Conservation (phyloP, 2,888 invertebrate genomes). For the Limnephilus marmoratus region DNA sequence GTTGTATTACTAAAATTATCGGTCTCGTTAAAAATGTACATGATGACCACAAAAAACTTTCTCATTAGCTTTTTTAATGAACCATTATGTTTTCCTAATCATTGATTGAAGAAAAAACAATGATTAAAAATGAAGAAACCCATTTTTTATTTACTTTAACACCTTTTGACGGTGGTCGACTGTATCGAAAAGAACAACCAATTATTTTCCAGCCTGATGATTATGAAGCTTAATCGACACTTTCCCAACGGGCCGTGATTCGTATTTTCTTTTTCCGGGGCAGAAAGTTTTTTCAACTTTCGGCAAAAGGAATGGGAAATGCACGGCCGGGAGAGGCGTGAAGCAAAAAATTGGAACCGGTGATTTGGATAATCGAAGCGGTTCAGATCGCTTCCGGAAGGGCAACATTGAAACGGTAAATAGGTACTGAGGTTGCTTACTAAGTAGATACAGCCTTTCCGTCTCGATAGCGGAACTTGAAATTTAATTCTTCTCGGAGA, state of each 20-base stretch:
- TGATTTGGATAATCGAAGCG: conserved; percentile 11
- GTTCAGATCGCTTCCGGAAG: background rate
- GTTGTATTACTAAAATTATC: background rate
- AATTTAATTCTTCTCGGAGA: background rate
- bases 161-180: background rate
- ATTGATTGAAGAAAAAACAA: background rate
- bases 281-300: conserved; percentile 4
- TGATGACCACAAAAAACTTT: background rate
- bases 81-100: background rate
- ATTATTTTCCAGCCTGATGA: conserved; percentile 41
- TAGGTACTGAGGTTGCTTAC: background rate
- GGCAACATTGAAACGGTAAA: conserved; percentile 13
- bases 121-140: background rate
- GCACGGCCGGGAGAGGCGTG: conserved; percentile 7
- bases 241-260: conserved; percentile 18
- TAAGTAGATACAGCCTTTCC: background rate
- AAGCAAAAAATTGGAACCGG: conserved; percentile 12
- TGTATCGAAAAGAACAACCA: background rate
- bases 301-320: background rate
- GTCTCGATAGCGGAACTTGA: conserved; percentile 2
- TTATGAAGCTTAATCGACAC: conserved; percentile 54
- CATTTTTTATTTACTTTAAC: background rate
- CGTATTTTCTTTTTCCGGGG: conserved; percentile 7
- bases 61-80: background rate
- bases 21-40: no score